A percentile compares a stretch with the other conserved stretches of the same genome.
phyloP scores from a whole-genome alignment of 2,113 vertebrate genomes.

The Albula goreensis region DNA sequence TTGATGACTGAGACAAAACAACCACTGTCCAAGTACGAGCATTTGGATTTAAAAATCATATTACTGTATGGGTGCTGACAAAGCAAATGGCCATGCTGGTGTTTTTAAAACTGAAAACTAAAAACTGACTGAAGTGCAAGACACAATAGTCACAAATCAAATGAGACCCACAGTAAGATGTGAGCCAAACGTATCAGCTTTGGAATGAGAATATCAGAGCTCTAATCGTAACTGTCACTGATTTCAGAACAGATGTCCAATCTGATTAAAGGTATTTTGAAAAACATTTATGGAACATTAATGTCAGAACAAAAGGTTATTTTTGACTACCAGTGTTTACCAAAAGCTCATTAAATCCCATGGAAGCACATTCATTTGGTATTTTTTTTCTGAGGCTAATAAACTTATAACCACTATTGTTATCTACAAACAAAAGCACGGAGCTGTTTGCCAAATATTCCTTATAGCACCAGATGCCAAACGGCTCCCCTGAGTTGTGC shows the following conservation, averaged over 20 bases:
- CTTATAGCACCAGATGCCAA: constrained; percentile 25
- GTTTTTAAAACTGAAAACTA: neutral
- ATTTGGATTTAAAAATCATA: neutral
- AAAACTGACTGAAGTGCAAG: neutral
- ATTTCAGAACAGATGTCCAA: neutral
- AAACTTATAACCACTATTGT: neutral
- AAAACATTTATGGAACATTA: too few species aligned
- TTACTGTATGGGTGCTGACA: neutral
- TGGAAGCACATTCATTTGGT: neutral
- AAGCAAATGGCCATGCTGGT: neutral
- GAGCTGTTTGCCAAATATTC: constrained; percentile 20
- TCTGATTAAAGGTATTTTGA: neutral
- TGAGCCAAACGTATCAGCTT: neutral
- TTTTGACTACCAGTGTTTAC: neutral
- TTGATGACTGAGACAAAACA: neutral
- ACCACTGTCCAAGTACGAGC: neutral
- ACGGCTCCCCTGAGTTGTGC: constrained; percentile 27
- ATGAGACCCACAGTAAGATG: neutral
- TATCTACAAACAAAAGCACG: neutral
- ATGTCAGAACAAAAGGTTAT: neutral
- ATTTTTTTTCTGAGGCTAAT: neutral
- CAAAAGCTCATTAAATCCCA: neutral
- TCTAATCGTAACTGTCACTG: neutral
- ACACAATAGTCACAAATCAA: neutral
- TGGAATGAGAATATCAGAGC: neutral